Base-by-base conservation (phyloP, 2,113 vertebrate genomes). In the Ammodramus savannarum region DNA sequence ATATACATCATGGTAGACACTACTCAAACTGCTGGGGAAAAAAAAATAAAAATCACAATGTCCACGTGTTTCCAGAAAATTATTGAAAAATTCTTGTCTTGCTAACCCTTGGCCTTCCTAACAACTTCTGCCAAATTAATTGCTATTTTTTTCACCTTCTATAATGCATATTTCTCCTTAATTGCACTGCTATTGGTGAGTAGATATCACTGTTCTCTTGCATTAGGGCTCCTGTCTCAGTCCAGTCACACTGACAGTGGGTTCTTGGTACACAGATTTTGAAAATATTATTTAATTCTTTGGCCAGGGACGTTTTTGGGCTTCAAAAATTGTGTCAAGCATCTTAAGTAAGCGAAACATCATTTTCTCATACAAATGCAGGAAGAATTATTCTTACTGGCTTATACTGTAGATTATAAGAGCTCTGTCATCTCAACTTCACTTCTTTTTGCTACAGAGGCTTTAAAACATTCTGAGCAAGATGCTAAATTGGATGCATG, bases 171-270 rank as follows among this genome's bases (percentile, higher is more conserved):
- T 62, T 82, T 79, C 9, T 27, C 17, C 25, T 79, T 72, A 54
- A 71, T 41, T 57, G 22, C 4, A 39, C 17, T 44, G 29, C 7
- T 69, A 3, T 7, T 63, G 8, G 3, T 59, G 62, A 61, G 19
- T 22, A 39, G 7, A 4, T 62, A 16, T 36, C 36, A 11, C 25
- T 46, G 18, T 38, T 71, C 31, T 75, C 29, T n/a, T 54, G 19
- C 25, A 36, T 72, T 34, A 15, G 7, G 15, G 9, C 3, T 57
- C 16, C 21, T 95, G 3, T 38, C 17, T 43, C 57, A n/a, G 15
- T 39, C 58, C 48, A n/a, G n/a, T n/a, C n/a, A 21, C 0, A 0
- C 57, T 67, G 79, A 52, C 3, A 1, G 4, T 14, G 67, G 13
- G 8, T 1, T 85, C 39, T 63, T 39, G 10, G 49, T 6, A 55